Percentiles rank a stretch among this genome's conserved stretches.
Evolutionary conservation across 2,888 invertebrate species (phyloP).

Genomic region (Cheilosia vulpina): DNA sequence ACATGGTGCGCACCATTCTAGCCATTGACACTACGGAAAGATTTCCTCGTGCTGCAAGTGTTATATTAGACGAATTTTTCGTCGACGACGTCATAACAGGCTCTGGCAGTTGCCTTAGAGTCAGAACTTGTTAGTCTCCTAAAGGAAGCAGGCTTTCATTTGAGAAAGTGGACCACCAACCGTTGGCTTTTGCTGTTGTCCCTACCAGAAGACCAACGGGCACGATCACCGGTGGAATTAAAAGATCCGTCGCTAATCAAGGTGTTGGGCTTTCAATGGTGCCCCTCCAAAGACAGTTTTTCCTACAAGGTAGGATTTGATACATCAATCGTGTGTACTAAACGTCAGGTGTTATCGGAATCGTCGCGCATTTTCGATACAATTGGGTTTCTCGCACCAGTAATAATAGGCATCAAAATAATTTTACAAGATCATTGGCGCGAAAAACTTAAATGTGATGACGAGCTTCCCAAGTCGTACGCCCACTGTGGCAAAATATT

Average conservation of each 20-base stretch:
- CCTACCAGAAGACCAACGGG: neutral
- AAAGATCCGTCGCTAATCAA: slow-evolving; percentile 16
- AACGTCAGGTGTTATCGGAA: too few species aligned
- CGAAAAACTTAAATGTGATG: neutral
- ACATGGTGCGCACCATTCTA: slow-evolving; percentile 7
- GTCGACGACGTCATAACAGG: too few species aligned
- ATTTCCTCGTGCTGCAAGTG: too few species aligned
- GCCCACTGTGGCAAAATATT: neutral
- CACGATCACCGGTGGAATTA: neutral
- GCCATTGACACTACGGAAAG: neutral
- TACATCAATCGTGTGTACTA: too few species aligned
- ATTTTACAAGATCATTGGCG: slow-evolving; percentile 11
- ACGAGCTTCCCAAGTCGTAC: neutral
- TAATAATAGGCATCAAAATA: neutral
- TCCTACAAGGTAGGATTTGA: too few species aligned
- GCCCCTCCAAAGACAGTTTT: too few species aligned
- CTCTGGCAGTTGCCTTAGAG: too few species aligned
- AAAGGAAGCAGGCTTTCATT: neutral
- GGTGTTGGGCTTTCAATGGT: neutral
- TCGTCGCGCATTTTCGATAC: neutral
- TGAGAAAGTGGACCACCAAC: slow-evolving; percentile 23
- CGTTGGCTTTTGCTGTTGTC: slow-evolving; percentile 18
- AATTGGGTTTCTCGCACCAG: neutral
- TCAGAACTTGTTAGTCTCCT: too few species aligned
- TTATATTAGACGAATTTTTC: too few species aligned